Conservation (phyloP, 2,797 vertebrate genomes). For the Protonibea diacanthus region DNA sequence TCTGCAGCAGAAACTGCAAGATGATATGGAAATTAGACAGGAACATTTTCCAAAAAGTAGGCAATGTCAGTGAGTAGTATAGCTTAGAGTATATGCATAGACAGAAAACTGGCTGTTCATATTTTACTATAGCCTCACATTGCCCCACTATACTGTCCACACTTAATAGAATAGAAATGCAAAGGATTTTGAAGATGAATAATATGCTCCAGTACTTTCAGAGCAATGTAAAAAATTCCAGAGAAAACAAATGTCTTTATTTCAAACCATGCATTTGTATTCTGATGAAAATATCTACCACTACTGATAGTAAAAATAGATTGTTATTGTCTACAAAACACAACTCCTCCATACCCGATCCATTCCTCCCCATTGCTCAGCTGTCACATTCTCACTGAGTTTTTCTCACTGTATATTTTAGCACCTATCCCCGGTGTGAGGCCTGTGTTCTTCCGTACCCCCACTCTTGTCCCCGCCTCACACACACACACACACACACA, state of each 20-base stretch:
- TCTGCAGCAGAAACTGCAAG: neutral
- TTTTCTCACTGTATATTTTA: constrained; percentile 88
- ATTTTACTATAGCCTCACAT: neutral
- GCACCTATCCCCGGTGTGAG: constrained; percentile 76
- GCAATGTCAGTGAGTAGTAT: neutral
- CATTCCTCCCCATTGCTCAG: constrained; percentile 70
- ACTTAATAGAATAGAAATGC: neutral
- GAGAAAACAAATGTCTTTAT: constrained; percentile 14
- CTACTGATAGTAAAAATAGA: constrained; percentile 65
- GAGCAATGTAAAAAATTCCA: neutral
- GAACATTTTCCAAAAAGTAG: neutral
- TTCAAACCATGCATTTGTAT: constrained; percentile 31
- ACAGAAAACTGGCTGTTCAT: neutral
- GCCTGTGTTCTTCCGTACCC: constrained; percentile 70
- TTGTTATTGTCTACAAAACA: constrained; percentile 70
- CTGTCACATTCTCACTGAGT: constrained; percentile 79
- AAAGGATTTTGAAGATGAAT: constrained; percentile 18
- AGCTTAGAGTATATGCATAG: neutral
- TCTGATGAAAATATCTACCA: constrained; percentile 40
- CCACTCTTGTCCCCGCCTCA: constrained; percentile 36
- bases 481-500: constrained; percentile 30
- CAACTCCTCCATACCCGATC: constrained; percentile 48
- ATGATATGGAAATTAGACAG: neutral
- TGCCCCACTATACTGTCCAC: neutral
- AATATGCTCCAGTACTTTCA: neutral